Evolutionary conservation across 2,113 vertebrate species (phyloP).

Genomic region (Zapus hudsonius): DNA sequence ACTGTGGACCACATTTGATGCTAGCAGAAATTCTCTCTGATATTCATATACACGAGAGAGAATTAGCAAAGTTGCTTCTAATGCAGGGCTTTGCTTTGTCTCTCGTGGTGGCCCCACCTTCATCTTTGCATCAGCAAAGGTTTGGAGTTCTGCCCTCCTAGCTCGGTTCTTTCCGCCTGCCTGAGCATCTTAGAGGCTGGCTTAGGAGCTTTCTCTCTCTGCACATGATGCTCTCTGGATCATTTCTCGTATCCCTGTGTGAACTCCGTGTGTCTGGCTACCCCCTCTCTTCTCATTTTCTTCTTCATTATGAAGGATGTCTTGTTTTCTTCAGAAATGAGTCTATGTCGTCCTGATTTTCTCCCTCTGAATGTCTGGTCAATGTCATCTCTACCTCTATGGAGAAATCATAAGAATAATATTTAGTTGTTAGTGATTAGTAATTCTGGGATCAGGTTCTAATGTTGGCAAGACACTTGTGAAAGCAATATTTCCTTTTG

Average conservation of each 20-base stretch:
- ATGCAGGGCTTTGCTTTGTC: background rate
- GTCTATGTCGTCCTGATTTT: background rate
- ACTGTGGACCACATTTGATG: background rate
- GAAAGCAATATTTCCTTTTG: conserved; percentile 36
- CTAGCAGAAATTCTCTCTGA: background rate
- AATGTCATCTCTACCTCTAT: background rate
- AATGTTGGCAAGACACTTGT: conserved; percentile 16
- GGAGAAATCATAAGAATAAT: conserved; percentile 1
- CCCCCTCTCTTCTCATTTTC: background rate
- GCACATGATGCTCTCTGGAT: background rate
- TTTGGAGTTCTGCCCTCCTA: background rate
- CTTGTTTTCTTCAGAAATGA: background rate
- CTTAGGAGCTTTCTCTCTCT: background rate
- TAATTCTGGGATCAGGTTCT: background rate
- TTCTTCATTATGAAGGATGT: background rate
- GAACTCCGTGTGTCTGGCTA: background rate
- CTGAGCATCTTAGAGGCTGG: background rate
- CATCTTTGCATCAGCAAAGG: no score
- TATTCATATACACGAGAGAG: background rate
- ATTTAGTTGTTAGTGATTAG: conserved; percentile 29
- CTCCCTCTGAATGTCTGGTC: background rate
- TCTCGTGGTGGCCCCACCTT: background rate
- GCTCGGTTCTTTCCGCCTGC: background rate
- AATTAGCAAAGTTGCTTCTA: background rate
- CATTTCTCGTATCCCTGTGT: background rate